These are phyloP conservation scores for Caerostris extrusa DNA, from an alignment of 1,140 invertebrate genomes.

Conservation along the genomic window DNA sequence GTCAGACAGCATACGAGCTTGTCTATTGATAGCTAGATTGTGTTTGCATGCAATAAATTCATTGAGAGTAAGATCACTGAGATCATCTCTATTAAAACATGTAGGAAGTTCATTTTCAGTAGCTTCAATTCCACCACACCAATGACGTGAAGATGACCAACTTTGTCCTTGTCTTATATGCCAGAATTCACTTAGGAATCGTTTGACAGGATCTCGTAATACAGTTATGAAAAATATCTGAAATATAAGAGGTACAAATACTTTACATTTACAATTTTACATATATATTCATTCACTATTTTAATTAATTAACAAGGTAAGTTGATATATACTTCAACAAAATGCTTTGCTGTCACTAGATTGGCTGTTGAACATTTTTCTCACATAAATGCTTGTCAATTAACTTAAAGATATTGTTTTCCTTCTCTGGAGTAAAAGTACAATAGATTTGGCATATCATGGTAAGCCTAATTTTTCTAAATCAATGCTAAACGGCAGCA, in stretches of 20 bases:
- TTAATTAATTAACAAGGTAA: too few relatives aligned
- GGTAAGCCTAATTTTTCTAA: too few relatives aligned
- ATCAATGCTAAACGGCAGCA: too few relatives aligned
- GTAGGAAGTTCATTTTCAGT: constrained; percentile 81
- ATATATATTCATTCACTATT: too few relatives aligned
- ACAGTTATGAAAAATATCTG: constrained; percentile 82
- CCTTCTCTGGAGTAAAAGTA: too few relatives aligned
- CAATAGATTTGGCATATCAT: too few relatives aligned
- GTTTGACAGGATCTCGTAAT: constrained; percentile 81
- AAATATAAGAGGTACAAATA: constrained; percentile 30
- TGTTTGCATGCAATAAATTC: constrained; percentile 81
- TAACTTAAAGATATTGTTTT: too few relatives aligned
- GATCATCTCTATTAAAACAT: constrained; percentile 80
- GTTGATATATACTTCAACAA: too few relatives aligned
- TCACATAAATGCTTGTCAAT: too few relatives aligned
- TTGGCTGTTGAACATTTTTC: too few relatives aligned
- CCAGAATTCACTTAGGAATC: constrained; percentile 82
- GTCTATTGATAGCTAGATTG: constrained; percentile 82
- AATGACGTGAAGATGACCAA: constrained; percentile 80
- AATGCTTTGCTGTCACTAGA: too few relatives aligned
- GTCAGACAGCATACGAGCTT: constrained; percentile 82
- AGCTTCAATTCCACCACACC: constrained; percentile 80
- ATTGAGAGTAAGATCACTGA: constrained; percentile 80
- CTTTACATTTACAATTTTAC: too few relatives aligned
- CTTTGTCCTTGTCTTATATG: constrained; percentile 82